phyloP scores from a whole-genome alignment of 2,797 vertebrate species.

The Micropoecilia bifurca region DNA sequence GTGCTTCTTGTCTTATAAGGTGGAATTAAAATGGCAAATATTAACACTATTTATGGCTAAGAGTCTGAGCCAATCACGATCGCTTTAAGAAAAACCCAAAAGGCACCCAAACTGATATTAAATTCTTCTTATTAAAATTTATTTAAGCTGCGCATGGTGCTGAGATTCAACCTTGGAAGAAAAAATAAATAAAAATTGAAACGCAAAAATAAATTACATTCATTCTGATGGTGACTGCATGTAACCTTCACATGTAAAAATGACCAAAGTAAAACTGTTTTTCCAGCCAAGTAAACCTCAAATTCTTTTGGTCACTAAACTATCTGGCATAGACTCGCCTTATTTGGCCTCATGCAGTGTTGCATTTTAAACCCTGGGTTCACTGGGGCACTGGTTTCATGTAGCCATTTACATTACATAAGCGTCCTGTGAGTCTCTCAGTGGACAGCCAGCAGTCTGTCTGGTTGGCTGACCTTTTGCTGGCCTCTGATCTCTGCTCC shows the following conservation, averaged over 20 bases:
- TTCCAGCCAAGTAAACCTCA: background rate
- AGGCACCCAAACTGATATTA: background rate
- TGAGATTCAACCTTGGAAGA: background rate
- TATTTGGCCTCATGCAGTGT: constrained; percentile 2
- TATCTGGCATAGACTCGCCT: background rate
- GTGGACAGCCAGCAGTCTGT: constrained; percentile 40
- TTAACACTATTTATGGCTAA: background rate
- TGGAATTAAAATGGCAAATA: background rate
- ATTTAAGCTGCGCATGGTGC: background rate
- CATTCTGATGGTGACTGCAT: background rate
- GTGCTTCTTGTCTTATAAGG: background rate
- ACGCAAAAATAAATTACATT: background rate
- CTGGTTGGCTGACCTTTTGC: constrained; percentile 50
- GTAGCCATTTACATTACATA: constrained; percentile 51
- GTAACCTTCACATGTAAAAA: background rate
- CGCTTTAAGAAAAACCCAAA: background rate
- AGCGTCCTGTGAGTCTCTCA: constrained; percentile 50
- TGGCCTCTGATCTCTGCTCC: constrained; percentile 50
- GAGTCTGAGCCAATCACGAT: background rate
- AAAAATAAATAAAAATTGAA: background rate
- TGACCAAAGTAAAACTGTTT: background rate
- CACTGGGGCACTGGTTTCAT: constrained; percentile 28
- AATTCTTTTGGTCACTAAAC: background rate
- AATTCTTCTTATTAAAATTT: background rate
- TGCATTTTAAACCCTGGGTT: constrained; percentile 21